Percentiles rank a stretch among this genome's conserved stretches.
These are phyloP conservation scores for Caenorhabditis virilis DNA, from an alignment of 2,888 invertebrate genomes.

Conservation along the genomic window DNA sequence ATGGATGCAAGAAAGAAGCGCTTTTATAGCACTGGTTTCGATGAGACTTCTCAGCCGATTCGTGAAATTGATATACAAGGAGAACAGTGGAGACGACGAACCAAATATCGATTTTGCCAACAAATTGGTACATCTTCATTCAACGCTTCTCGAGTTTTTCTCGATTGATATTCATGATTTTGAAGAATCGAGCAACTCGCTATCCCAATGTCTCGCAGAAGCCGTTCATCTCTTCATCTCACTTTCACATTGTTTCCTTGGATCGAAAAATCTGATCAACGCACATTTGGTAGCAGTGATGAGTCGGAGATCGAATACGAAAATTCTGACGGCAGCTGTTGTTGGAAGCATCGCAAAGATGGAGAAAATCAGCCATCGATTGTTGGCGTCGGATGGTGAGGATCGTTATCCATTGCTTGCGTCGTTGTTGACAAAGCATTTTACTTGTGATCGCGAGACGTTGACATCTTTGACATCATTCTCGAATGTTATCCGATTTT, in stretches of 20 bases:
- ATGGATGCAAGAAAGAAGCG: conserved; percentile 53
- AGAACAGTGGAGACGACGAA: conserved; percentile 19
- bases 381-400: conserved; percentile 8
- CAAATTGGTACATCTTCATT: conserved; percentile 22
- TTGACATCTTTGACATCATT: conserved; percentile 46
- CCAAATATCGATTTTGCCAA: conserved; percentile 32
- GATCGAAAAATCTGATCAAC: conserved; percentile 73
- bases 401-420: conserved; percentile 73
- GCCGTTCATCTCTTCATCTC: conserved; percentile 87
- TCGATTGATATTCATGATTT: conserved; percentile 5
- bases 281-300: conserved; percentile 41
- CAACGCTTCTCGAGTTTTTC: conserved; percentile 29
- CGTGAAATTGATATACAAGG: conserved; percentile 19
- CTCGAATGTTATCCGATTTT: conserved; percentile 54
- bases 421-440: conserved; percentile 82
- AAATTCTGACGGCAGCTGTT: conserved; percentile 35
- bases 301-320: conserved; percentile 9
- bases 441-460: conserved; percentile 33
- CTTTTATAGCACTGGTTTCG: conserved; percentile 48
- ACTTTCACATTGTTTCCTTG: conserved; percentile 94
- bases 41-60: conserved; percentile 36
- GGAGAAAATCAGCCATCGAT: conserved; percentile 15
- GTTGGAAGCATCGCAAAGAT: conserved; percentile 39
- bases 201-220: conserved; percentile 73
- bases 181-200: conserved; percentile 15